Evolutionary conservation across 2,113 vertebrate genomes (phyloP).

Genomic region (Sminthopsis crassicaudata): DNA sequence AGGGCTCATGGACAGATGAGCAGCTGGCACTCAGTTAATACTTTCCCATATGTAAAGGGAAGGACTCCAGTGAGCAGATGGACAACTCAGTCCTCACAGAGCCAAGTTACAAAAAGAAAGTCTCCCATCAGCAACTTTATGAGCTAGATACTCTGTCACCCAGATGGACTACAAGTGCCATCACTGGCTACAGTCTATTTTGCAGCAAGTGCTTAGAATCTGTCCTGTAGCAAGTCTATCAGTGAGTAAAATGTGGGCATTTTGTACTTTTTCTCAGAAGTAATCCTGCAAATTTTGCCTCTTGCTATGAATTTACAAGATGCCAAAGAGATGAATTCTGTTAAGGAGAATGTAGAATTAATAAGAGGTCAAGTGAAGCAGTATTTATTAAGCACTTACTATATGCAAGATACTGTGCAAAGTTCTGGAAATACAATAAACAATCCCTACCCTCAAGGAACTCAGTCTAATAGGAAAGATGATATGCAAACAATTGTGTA

Average conservation of each 20-base stretch:
- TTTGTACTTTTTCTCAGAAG: background rate
- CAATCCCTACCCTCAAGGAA: background rate
- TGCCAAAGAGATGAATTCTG: background rate
- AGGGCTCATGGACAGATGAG: background rate
- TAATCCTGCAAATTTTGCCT: background rate
- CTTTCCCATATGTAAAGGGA: background rate
- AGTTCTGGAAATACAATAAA: background rate
- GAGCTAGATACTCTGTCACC: background rate
- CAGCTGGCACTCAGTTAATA: background rate
- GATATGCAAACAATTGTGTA: background rate
- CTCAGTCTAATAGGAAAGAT: background rate
- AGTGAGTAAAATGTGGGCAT: background rate
- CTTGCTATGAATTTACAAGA: background rate
- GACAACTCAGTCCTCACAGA: background rate
- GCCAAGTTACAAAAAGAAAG: background rate
- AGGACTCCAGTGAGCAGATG: background rate
- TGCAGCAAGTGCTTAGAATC: background rate
- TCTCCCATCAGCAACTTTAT: background rate
- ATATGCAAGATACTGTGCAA: background rate
- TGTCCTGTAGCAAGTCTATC: background rate
- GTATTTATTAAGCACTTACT: background rate
- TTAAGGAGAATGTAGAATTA: background rate
- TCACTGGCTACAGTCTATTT: background rate
- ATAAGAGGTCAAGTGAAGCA: background rate
- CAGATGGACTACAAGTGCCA: background rate